A percentile compares a stretch with the other conserved stretches of the same genome.
phyloP scores from a whole-genome alignment of 64 coral and sea anemone species.

The Montipora foliosa region DNA sequence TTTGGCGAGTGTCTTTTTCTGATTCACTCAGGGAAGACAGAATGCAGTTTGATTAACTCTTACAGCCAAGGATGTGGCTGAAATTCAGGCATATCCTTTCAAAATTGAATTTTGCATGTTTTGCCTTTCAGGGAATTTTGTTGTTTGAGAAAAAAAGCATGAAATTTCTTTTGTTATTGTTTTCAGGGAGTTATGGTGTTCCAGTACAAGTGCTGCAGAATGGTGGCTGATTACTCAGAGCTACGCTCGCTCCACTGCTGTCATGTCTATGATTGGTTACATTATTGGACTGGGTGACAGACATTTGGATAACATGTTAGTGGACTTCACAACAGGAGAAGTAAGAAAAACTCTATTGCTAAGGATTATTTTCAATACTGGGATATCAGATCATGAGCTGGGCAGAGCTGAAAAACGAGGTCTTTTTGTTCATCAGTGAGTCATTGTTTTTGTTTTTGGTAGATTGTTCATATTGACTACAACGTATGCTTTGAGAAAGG shows the following conservation, averaged over 20 bases:
- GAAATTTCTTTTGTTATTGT: too few relatives aligned
- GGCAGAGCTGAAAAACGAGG: neutral
- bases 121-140: too few relatives aligned
- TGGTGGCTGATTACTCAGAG: conserved; percentile 99
- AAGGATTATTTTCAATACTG: neutral
- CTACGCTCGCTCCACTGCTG: conserved; percentile 96
- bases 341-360: neutral
- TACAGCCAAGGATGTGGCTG: too few relatives aligned
- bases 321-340: conserved; percentile 99
- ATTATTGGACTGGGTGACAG: conserved; percentile 97
- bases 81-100: too few relatives aligned
- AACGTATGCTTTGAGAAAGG: conserved; percentile 99
- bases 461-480: conserved; percentile 99
- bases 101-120: too few relatives aligned
- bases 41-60: too few relatives aligned
- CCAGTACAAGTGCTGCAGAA: conserved; percentile 90
- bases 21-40: too few relatives aligned
- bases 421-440: neutral
- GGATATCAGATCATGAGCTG: neutral
- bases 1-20: too few relatives aligned
- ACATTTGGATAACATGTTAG: conserved; percentile 99
- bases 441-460: neutral
- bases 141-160: too few relatives aligned
- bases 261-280: conserved; percentile 99
- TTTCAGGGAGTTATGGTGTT: conserved; percentile 67